These are phyloP conservation scores for Drosophila novamexicana DNA, from an alignment of 1,140 invertebrate species.

Conservation along the genomic window DNA sequence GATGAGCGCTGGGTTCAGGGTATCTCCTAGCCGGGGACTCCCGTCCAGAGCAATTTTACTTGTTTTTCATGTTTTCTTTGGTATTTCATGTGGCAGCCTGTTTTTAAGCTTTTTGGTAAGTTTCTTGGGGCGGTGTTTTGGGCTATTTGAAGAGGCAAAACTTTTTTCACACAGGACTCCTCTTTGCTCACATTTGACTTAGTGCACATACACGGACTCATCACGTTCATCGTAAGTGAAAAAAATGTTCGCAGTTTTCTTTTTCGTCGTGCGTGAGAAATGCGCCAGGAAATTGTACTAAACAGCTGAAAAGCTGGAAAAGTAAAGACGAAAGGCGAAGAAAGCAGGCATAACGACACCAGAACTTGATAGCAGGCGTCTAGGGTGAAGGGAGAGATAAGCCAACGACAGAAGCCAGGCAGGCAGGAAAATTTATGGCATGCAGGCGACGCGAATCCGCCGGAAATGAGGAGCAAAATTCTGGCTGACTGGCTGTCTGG, in stretches of 20 bases:
- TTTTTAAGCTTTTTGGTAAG: slow-evolving; percentile 16
- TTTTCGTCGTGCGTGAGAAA: slow-evolving; percentile 53
- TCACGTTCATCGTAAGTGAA: slow-evolving; percentile 69
- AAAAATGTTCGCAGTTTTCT: slow-evolving; percentile 55
- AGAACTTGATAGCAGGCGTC: slow-evolving; percentile 12
- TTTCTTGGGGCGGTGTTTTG: slow-evolving; percentile 1
- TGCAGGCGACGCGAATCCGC: slow-evolving; percentile 60
- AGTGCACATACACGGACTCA: slow-evolving; percentile 66
- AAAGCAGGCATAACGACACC: slow-evolving; percentile 64
- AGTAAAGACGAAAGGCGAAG: slow-evolving; percentile 41
- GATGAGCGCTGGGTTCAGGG: too few relatives aligned
- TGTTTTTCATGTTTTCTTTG: slow-evolving; percentile 10
- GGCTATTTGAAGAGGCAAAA: slow-evolving; percentile 48
- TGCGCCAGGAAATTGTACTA: slow-evolving; percentile 75
- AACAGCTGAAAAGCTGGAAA: slow-evolving; percentile 60
- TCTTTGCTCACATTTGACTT: slow-evolving; percentile 65
- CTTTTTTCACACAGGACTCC: slow-evolving; percentile 20
- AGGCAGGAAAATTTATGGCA: slow-evolving; percentile 72
- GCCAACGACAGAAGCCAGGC: slow-evolving; percentile 52
- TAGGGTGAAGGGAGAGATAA: slow-evolving; percentile 43
- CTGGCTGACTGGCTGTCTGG: slow-evolving; percentile 28
- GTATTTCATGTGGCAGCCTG: slow-evolving; percentile 16
- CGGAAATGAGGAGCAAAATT: slow-evolving; percentile 71
- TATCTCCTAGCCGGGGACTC: too few relatives aligned
- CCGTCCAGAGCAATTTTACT: too few relatives aligned